phyloP scores from a whole-genome alignment of 2,797 vertebrate genomes.

The Acanthornis magna region DNA sequence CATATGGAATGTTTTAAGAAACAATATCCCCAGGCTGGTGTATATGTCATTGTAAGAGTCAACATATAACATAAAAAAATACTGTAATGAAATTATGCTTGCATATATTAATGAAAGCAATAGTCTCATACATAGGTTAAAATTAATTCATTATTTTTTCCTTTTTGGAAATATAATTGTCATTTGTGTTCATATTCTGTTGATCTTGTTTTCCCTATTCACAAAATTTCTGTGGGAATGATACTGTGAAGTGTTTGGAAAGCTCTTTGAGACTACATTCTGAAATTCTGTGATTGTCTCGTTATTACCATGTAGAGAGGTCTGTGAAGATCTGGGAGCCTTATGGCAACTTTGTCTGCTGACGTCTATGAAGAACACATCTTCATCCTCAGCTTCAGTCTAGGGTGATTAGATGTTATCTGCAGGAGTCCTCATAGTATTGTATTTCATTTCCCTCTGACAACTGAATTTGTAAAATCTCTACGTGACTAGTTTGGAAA shows the following conservation, averaged over 20 bases:
- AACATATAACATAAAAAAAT: not conserved
- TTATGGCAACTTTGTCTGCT: not conserved
- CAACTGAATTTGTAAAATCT: not conserved
- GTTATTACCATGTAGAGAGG: not conserved
- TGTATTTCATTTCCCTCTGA: not conserved
- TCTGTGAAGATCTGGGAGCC: not conserved
- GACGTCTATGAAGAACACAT: not conserved
- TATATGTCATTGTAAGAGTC: not conserved
- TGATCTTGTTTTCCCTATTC: not conserved
- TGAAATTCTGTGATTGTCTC: not conserved
- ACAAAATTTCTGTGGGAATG: not conserved
- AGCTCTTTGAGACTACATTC: not conserved
- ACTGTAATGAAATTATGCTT: not conserved
- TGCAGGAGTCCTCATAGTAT: not conserved
- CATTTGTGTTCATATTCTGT: not conserved
- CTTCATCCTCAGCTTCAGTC: not conserved
- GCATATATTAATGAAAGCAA: not conserved
- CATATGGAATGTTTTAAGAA: not conserved
- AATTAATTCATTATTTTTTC: not conserved
- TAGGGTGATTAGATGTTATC: not conserved
- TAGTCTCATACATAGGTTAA: not conserved
- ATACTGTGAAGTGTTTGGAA: not conserved
- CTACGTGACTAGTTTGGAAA: not conserved
- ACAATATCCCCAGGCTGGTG: not conserved
- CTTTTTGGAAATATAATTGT: not conserved